Percentiles rank a stretch among this genome's conserved stretches.
These are phyloP conservation scores for Sturnus vulgaris DNA, from an alignment of 2,113 vertebrate genomes.

Conservation along the genomic window DNA sequence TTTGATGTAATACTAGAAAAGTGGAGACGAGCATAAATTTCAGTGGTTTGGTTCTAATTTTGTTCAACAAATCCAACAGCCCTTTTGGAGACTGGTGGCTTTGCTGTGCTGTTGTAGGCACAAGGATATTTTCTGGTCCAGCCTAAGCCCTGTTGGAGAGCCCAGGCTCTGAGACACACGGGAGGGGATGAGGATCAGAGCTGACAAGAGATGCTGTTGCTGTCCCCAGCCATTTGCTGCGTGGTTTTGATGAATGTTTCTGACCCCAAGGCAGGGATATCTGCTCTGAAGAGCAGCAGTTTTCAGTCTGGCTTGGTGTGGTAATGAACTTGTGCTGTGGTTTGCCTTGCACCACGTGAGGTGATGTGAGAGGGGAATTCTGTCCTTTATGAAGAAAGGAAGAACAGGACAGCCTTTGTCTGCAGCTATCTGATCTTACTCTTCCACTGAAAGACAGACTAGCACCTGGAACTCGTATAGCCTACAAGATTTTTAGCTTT, in stretches of 20 bases:
- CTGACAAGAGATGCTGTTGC: not conserved
- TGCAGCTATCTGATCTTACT: not conserved
- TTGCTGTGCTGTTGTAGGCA: not conserved
- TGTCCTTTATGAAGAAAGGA: not conserved
- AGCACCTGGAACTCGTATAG: not conserved
- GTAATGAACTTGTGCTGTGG: not conserved
- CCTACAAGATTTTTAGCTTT: not conserved
- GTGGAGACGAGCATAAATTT: not conserved
- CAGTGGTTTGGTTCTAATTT: not conserved
- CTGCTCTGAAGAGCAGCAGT: slow-evolving; percentile 9
- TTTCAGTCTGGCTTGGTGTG: not conserved
- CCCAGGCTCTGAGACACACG: not conserved
- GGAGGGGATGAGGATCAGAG: not conserved
- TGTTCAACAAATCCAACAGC: not conserved
- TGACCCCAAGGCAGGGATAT: not conserved
- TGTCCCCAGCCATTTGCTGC: not conserved
- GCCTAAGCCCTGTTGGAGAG: not conserved
- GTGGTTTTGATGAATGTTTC: not conserved
- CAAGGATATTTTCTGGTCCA: not conserved
- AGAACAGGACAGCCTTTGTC: not conserved
- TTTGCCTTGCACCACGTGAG: rapidly evolving
- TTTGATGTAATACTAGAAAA: not conserved
- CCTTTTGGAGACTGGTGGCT: not conserved
- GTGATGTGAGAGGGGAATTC: not conserved
- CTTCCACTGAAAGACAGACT: not conserved